These are phyloP conservation scores for Rhabdomys dilectus DNA, from an alignment of 2,113 vertebrate species.

Conservation along the genomic window DNA sequence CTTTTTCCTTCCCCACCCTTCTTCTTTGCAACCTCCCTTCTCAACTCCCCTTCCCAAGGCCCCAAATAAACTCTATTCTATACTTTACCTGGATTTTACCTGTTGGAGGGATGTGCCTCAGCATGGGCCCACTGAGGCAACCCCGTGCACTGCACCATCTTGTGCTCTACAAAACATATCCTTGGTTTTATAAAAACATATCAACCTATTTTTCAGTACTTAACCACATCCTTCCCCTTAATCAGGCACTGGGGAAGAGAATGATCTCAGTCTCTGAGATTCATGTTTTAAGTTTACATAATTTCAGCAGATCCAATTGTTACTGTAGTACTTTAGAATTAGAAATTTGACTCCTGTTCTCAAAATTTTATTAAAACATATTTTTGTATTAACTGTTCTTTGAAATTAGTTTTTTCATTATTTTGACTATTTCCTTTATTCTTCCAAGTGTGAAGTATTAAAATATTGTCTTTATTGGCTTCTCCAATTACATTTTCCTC, in stretches of 20 bases:
- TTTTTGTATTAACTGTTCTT: conserved; percentile 50
- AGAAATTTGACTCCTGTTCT: conserved; percentile 29
- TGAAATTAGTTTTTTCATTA: conserved; percentile 44
- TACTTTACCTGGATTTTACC: too few species aligned
- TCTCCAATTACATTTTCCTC: not conserved
- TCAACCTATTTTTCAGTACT: not conserved
- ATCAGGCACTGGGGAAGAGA: not conserved
- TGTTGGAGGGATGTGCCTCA: too few species aligned
- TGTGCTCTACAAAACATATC: too few species aligned
- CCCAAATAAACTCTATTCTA: too few species aligned
- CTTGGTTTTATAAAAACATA: too few species aligned
- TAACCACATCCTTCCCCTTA: not conserved
- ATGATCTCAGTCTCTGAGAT: not conserved
- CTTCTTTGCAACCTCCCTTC: too few species aligned
- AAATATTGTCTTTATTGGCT: conserved; percentile 44
- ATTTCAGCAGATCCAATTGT: not conserved
- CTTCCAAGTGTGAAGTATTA: conserved; percentile 53
- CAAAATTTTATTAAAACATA: conserved; percentile 8
- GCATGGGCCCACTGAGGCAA: too few species aligned
- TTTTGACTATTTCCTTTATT: conserved; percentile 44
- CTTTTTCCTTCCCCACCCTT: too few species aligned
- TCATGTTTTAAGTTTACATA: conserved; percentile 22
- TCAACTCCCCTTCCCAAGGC: too few species aligned
- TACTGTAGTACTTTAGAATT: conserved; percentile 34
- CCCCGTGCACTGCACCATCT: too few species aligned